Evolutionary conservation across 2,113 vertebrate genomes (phyloP), one percentile per base, ranked within the genome.

Genomic region (Willisornis vidua): DNA sequence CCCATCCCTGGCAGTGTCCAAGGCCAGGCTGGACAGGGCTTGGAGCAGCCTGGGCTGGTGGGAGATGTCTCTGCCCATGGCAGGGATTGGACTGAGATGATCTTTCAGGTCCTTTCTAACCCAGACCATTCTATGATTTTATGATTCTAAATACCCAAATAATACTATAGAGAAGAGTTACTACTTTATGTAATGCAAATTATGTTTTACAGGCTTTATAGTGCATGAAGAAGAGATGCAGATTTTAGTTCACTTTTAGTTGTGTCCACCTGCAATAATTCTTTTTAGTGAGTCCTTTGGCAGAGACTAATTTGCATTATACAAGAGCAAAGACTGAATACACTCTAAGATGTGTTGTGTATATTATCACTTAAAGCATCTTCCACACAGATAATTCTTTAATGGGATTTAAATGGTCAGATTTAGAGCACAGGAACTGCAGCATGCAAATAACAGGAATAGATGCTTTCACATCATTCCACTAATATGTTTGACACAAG

Each of bases 231-330:
- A 86, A 75, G 54, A 85, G 73, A 70, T 66, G 58, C 75, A 89
- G 83, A 74, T 29, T 93, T 72, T 62, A 31, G 63, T 81, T 94
- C 70, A 66, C 73, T 88, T 66, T 76, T 48, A 70, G 81, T 72
- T 61, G 48, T 81, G 59, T 35, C 41, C 71, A 93, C 72, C 78
- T 93, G 83, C 39, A 82, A 45, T 89, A 88, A 68, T 90, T 67
- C 73, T 54, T 87, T 93, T 89, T 67, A 82, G 46, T 28, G 70
- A 95, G 85, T 85, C 79, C 73, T 76, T 90, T 76, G 51, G 74
- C 78, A 87, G 73, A 96, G 82, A 91, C 66, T 87, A 11, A 95
- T 92, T 84, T 85, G 39, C 54, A 54, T 83, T 81, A 71, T 45
- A 70, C 71, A 92, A 73, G 61, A 89, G 25, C 35, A 86, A 62